Percentiles rank a stretch among this genome's conserved stretches.
Evolutionary conservation across 2,888 invertebrate species (phyloP).

Genomic region (Mythimna lalbum): DNA sequence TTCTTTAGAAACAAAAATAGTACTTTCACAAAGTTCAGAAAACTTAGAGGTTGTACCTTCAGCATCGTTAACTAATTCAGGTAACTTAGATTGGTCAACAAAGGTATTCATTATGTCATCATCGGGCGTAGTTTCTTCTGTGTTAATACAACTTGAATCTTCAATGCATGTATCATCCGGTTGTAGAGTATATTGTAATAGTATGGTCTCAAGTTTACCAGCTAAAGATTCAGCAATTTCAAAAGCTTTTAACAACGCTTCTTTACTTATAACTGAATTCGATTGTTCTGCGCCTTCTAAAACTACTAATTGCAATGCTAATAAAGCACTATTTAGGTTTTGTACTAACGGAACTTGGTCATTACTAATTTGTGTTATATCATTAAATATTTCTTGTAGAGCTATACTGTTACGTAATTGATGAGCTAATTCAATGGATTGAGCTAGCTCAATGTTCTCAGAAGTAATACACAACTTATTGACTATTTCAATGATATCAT

Average conservation of each 20-base stretch:
- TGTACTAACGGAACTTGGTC: conserved; percentile 10
- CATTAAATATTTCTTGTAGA: background rate
- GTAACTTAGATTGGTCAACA: background rate
- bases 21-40: background rate
- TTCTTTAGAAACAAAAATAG: background rate
- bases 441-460: conserved; percentile 22
- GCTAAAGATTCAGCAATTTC: conserved; percentile 31
- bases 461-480: conserved; percentile 13
- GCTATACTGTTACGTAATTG: conserved; percentile 23
- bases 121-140: background rate
- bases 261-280: conserved; percentile 16
- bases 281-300: conserved; percentile 36
- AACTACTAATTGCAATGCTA: conserved; percentile 40
- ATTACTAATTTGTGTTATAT: conserved; percentile 1
- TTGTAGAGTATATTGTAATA: conserved; percentile 2
- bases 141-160: background rate
- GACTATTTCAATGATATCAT: conserved; percentile 16
- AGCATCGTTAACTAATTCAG: background rate
- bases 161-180: background rate
- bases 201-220: conserved; percentile 10
- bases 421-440: conserved; percentile 21
- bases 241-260: conserved; percentile 13
- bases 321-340: conserved; percentile 39
- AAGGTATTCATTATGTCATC: background rate
- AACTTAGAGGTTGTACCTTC: background rate